Evolutionary conservation across 2,113 vertebrate species (phyloP).

Genomic region (Pachyramphus minor): DNA sequence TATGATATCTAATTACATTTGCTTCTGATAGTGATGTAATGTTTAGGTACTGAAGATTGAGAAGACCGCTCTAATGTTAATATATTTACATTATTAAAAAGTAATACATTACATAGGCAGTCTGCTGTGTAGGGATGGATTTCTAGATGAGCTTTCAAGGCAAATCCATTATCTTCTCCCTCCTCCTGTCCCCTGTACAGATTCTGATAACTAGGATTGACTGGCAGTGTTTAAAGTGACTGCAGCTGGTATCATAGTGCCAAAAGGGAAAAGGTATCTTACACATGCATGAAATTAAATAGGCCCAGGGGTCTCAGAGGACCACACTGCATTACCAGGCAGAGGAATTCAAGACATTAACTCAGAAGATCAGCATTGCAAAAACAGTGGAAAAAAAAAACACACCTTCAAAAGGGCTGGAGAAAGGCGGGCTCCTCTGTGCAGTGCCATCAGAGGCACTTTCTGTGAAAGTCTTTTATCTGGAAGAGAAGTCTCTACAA

Average conservation of each 20-base stretch:
- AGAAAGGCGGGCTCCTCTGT: not conserved
- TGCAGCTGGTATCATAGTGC: constrained; percentile 29
- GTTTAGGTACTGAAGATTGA: constrained; percentile 57
- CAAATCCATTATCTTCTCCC: constrained; percentile 60
- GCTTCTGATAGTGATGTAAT: constrained; percentile 60
- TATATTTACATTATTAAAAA: constrained; percentile 72
- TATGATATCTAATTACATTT: constrained; percentile 69
- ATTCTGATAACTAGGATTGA: constrained; percentile 58
- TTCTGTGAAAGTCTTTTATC: not conserved
- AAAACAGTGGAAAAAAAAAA: not conserved
- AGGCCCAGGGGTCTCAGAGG: constrained; percentile 53
- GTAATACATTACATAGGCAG: constrained; percentile 51
- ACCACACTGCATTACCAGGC: constrained; percentile 20
- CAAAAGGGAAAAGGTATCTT: constrained; percentile 49
- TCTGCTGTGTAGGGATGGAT: constrained; percentile 14
- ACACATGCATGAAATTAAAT: constrained; percentile 61
- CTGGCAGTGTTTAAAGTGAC: constrained; percentile 54
- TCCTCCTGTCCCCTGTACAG: constrained; percentile 23
- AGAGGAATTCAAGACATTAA: constrained; percentile 36
- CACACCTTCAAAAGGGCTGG: not conserved
- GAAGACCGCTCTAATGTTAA: constrained; percentile 54
- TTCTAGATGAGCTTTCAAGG: constrained; percentile 61
- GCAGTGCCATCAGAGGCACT: not conserved
- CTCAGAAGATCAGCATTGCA: constrained; percentile 43
- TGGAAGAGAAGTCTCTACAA: not conserved